Base-by-base conservation (phyloP, 2,113 vertebrate species). In the Brachirus orientalis region DNA sequence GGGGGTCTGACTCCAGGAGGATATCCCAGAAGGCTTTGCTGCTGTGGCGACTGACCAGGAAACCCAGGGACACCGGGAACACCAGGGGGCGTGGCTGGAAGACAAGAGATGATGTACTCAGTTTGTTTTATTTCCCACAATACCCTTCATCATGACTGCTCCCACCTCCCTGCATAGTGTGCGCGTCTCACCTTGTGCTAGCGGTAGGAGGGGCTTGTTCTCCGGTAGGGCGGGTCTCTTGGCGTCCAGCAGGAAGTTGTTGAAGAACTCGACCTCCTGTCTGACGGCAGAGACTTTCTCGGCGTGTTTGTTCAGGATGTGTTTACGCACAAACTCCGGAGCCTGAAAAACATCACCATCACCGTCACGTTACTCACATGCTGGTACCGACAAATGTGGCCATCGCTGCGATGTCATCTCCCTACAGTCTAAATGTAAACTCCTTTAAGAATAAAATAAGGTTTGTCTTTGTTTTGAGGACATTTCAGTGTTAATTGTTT, bases 311-410 rank as follows among this genome's bases (percentile, higher is more conserved):
- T 97, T 97, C 71, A 97, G 93, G 28, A 97, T 97, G 83, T 97
- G 96, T 75, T 97, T 97, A n/a, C 95, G 95, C 2, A 97, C 96
- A 81, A 97, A 97, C 88, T 97, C 96, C 0, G 96, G 96, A n/a
- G 95, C 96, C 95, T 97, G 69, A 13, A 33, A 8, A 14, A 37
- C 11, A 38, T 6, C 7, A 51, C 10, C 11, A 38, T 6, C 7
- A 51, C 10, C 10, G 0, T 28, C 28, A 2, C 28, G 28, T 28
- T 28, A 28, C 28, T 28, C 28, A 28, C n/a, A n/a, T n/a, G n/a
- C n/a, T n/a, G n/a, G n/a, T n/a, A n/a, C n/a, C n/a, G n/a, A n/a
- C n/a, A n/a, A n/a, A n/a, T n/a, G n/a, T n/a, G n/a, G n/a, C n/a
- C n/a, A n/a, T n/a, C n/a, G n/a, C n/a, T n/a, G n/a, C n/a, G n/a